Base-by-base conservation (phyloP, 2,113 vertebrate species). In the Thunnus maccoyii region DNA sequence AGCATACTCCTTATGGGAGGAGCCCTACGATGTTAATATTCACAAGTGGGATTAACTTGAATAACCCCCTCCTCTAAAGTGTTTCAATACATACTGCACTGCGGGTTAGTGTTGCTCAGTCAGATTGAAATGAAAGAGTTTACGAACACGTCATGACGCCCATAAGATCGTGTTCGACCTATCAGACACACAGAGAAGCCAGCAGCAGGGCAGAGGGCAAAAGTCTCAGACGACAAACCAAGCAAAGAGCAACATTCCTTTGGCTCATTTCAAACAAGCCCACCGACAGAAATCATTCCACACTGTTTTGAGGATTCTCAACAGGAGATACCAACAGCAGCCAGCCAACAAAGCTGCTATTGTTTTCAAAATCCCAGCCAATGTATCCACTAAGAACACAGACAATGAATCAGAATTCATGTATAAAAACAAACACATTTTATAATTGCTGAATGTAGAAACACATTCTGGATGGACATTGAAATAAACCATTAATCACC, bases 221-320 rank as follows among this genome's bases (percentile, higher is more conserved):
- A 82, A 55, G 61, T 76, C 52, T 69, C 65, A 58, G 80, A 81
- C 76, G 85, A 76, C 66, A 73, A 44, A 77, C 69, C 63, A 52
- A 75, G 66, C 60, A 77, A 41, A 76, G 55, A 71, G 67, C 81
- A 76, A 48, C 91, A 93, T 94, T 93, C 93, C 92, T 89, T 74
- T 16, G 80, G 75, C 76, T 85, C 89, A 78, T 84, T 87, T 89
- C 88, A 92, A 93, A 94, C 87, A 95, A 91, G 48, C 17, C n/a
- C 78, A 30, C 51, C 85, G 84, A 89, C 72, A 89, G 75, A 70
- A 67, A 78, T 78, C 88, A 92, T 94, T 94, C 88, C 92, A 89
- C 92, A 93, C 90, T 64, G 55, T 58, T 82, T 76, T 92, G 92
- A 90, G 90, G 80, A 92, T 93, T 94, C 84, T 92, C 85, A 51